phyloP scores from a whole-genome alignment of 92 coral and sea anemone genomes.

The Porites evermanni region DNA sequence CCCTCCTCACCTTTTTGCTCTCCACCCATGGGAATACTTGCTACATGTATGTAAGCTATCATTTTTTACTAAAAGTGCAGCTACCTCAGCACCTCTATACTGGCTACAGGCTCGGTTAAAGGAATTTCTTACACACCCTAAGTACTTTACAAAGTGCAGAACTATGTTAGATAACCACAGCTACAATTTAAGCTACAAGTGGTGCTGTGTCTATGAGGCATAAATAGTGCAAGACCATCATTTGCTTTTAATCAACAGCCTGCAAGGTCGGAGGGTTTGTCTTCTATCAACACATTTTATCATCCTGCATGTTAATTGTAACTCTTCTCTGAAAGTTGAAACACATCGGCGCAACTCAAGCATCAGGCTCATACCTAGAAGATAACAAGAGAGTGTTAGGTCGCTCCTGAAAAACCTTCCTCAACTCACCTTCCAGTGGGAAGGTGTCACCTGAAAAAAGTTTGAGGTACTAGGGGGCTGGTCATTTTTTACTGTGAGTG shows the following conservation, averaged over 20 bases:
- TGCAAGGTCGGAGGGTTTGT: background rate
- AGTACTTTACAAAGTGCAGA: background rate
- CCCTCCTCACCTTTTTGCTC: too few species aligned
- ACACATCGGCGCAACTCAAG: background rate
- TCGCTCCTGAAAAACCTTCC: too few species aligned
- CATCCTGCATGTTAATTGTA: background rate
- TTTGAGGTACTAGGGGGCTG: too few species aligned
- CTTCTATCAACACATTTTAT: background rate
- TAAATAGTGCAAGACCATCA: background rate
- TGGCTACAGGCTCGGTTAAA: background rate
- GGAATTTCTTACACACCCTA: background rate
- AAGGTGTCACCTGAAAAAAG: too few species aligned
- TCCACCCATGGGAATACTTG: too few species aligned
- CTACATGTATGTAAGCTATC: too few species aligned
- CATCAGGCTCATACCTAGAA: constrained; percentile 69
- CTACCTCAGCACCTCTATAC: too few species aligned
- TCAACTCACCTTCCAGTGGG: too few species aligned
- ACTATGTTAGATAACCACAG: background rate
- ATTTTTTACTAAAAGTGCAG: too few species aligned
- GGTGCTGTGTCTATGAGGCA: background rate
- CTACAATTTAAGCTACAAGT: background rate
- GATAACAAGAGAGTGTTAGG: background rate
- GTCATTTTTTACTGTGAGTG: too few species aligned
- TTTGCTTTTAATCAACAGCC: background rate
- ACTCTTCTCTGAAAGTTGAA: background rate